Base-by-base conservation (phyloP, 2,113 vertebrate genomes). In the Atractosteus spatula region DNA sequence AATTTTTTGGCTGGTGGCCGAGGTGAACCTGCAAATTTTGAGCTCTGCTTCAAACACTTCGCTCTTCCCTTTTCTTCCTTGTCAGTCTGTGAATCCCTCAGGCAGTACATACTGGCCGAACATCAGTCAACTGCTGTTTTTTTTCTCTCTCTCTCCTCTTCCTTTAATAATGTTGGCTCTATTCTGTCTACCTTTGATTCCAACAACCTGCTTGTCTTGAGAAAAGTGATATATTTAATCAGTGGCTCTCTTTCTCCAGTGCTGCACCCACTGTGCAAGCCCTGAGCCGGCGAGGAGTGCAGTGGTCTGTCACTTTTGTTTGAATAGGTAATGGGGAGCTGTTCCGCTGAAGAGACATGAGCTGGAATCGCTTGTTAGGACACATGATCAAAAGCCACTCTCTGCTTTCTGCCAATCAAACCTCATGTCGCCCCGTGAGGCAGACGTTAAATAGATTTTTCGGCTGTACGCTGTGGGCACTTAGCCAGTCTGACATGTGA, bases 341-440 rank as follows among this genome's bases (percentile, higher is more conserved):
- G 90, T 88, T 94, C 93, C 94, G 91, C 91, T 89, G 93, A 96
- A 87, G 90, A 96, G 95, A 95, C 93, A 94, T 92, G 91, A 94
- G 92, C 91, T 94, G 94, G 96, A 97, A 96, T 93, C 91, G 93
- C 95, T 97, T 97, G 95, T 97, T 97, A 98, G 93, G 94, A 95
- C 93, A 93, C 92, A 94, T 93, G 95, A 96, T 97, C 95, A 97
- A 97, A 98, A 95, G 95, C 90, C 86, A 87, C 92, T 93, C 91
- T 95, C 90, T 92, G 91, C 91, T 94, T 93, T 92, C 92, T 97
- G 95, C 95, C 95, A 96, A 93, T 98, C 96, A 96, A 93, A 85
- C 91, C 95, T 96, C 92, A 91, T 93, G 94, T 93, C 87, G 91
- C 93, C 93, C 94, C 89, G 88, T 91, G 93, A 95, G 94, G 94